Conservation (phyloP, 2,888 invertebrate species). For the Atrina japonica region DNA sequence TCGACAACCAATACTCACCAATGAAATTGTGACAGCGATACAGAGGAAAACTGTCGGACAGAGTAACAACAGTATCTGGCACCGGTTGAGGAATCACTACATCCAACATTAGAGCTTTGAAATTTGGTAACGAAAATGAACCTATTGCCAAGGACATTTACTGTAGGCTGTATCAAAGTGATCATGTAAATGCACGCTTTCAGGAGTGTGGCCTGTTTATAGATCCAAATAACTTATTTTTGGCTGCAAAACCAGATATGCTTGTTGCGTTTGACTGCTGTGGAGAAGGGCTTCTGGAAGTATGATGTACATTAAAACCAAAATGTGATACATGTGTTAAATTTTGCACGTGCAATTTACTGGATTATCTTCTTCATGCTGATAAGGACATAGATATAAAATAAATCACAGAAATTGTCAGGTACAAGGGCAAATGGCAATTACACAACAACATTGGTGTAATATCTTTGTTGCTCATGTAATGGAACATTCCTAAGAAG, state of each 20-base stretch:
- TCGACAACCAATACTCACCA: neutral
- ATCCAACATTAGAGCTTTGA: conserved; percentile 20
- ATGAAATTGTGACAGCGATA: neutral
- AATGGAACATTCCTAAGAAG: conserved; percentile 9
- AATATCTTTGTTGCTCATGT: conserved; percentile 24
- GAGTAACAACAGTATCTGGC: conserved; percentile 19
- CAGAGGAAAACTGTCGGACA: conserved; percentile 2
- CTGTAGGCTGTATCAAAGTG: neutral
- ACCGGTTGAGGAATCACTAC: conserved; percentile 14
- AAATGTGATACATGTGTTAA: conserved; percentile 13
- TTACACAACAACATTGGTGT: conserved; percentile 42
- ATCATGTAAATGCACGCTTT: conserved; percentile 5
- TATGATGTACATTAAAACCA: conserved; percentile 17
- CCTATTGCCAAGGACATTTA: conserved; percentile 19
- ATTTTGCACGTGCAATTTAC: conserved; percentile 28
- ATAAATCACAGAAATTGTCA: conserved; percentile 22
- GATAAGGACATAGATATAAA: conserved; percentile 10
- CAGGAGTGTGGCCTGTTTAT: conserved; percentile 34
- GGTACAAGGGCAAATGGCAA: conserved; percentile 37
- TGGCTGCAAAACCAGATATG: conserved; percentile 29
- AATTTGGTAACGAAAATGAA: conserved; percentile 28
- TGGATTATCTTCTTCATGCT: neutral
- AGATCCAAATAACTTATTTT: conserved; percentile 1
- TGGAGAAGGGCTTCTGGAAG: conserved; percentile 32
- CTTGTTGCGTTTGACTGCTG: conserved; percentile 29